phyloP scores from a whole-genome alignment of 2,888 invertebrate species.

The Callinectes sapidus region DNA sequence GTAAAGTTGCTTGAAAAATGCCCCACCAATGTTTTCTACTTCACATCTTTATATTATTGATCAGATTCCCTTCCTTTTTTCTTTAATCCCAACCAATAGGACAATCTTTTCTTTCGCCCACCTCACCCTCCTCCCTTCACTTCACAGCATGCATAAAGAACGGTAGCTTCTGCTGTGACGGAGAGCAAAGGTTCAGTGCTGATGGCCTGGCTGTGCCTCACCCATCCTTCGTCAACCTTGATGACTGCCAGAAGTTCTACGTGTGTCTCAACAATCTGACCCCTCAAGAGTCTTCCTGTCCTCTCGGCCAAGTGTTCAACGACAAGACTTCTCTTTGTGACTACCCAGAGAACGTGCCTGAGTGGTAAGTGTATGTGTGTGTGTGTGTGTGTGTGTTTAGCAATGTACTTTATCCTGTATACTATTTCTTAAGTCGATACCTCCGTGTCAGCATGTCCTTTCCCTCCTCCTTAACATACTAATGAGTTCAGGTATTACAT shows the following conservation, averaged over 20 bases:
- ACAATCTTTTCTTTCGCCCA: not conserved
- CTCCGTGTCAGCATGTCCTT: not conserved
- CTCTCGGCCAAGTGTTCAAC: conserved; percentile 93
- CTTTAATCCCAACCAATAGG: not conserved
- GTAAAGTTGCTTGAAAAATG: not conserved
- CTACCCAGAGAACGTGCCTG: conserved; percentile 66
- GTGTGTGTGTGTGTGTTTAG: not conserved
- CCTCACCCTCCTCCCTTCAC: conserved; percentile 74
- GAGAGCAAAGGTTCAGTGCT: conserved; percentile 81
- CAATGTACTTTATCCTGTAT: not conserved
- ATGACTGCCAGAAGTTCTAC: conserved; percentile 93
- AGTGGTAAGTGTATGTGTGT: conserved; percentile 71
- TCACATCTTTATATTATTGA: not conserved
- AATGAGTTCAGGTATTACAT: not conserved
- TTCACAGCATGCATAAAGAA: conserved; percentile 75
- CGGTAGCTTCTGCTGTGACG: conserved; percentile 91
- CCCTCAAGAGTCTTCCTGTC: conserved; percentile 91
- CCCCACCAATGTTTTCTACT: not conserved
- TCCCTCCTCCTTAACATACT: not conserved
- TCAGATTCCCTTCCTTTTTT: not conserved
- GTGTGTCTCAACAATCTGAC: conserved; percentile 90
- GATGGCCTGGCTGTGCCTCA: conserved; percentile 86
- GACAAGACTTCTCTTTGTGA: conserved; percentile 86
- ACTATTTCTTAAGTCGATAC: not conserved
- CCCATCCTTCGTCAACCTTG: conserved; percentile 89